Evolutionary conservation across 2,888 invertebrate genomes (phyloP), one percentile per base, ranked within the genome.

Genomic region (Eulithis prunata): DNA sequence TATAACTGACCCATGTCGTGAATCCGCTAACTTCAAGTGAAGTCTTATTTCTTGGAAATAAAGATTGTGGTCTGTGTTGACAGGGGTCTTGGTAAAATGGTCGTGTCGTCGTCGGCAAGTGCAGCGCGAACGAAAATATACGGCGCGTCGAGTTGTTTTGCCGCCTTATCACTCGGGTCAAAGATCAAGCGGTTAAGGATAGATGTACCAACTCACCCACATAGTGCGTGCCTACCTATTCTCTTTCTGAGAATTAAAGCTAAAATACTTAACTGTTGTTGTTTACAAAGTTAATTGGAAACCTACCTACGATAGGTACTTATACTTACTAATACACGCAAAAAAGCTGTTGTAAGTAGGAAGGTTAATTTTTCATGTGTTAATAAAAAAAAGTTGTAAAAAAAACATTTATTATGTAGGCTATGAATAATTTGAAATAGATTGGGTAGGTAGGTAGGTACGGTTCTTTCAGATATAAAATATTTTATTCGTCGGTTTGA

Each of bases 41-140:
- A 5, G 43, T 57, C 83, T 82, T 85, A 79, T 60, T 2, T 0
- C 64, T 28, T 54, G 3, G 61, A 0, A 8, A 71, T 83, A 87
- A 78, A 74, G 79, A 72, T 72, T 70, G 70, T 78, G 72, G 72
- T 62, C 70, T 69, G 76, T 79, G 82, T 85, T 80, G 82, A 83
- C 82, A 84, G 74, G 74, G 88, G 67, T 86, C 90, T 82, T 77
- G 3, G 55, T 78, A 81, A 77, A 84, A 62, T 89, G 88, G 91
- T 72, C 80, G 70, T 69, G 81, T 87, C 86, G 47, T 47, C 47
- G 87, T 85, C 91, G 91, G 90, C 92, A 92, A 92, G 92, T 92
- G 92, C 92, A 91, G 88, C 83, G 87, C 87, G 91, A 91, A 92
- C 91, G 90, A 92, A 92, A 91, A 92, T 92, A 92, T 92, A 92